Evolutionary conservation across 2,113 vertebrate genomes (phyloP), one percentile per base, ranked within the genome.

Genomic region (Microtus oregoni): DNA sequence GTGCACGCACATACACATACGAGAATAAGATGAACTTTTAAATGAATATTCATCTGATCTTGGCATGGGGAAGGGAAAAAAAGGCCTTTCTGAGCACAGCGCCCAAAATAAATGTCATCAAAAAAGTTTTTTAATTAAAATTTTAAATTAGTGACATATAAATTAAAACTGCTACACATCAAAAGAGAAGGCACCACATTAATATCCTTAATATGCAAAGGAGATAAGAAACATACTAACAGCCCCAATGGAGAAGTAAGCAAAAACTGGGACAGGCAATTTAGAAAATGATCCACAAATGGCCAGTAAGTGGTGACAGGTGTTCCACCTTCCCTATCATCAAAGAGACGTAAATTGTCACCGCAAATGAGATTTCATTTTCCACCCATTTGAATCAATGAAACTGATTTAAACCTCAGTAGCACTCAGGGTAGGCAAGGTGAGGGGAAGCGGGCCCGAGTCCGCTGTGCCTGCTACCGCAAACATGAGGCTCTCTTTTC

Each of bases 301-400:
- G 92, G 92, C 91, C 17, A 32, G 63, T 86, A 88, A 94, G 67
- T 58, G 91, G 67, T 79, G 94, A 94, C 92, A 92, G 63, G 86
- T 76, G 89, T 83, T 82, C 95, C 77, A 63, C 89, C 67, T 97
- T 78, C 77, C 83, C 75, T 79, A 22, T 35, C 92, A 96, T 97
- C 96, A 97, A 94, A 96, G 95, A 92, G 55, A 94, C 61, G 89
- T 41, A 92, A 96, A 96, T 91, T 78, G 81, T 78, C 89, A 93
- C 77, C 68, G 79, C 96, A 94, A 70, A 89, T 14, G 77, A 93
- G 73, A 89, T 94, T 86, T 86, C 94, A 82, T 79, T 81, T 91
- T 76, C 75, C 63, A 78, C 73, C 78, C 58, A 89, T 77, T 95
- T 89, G 82, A 95, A 97, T 96, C 91, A 89, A 94, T 75, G 92